Evolutionary conservation across 2,113 vertebrate species (phyloP), one percentile per base, ranked within the genome.

Genomic region (Ifrita kowaldi): DNA sequence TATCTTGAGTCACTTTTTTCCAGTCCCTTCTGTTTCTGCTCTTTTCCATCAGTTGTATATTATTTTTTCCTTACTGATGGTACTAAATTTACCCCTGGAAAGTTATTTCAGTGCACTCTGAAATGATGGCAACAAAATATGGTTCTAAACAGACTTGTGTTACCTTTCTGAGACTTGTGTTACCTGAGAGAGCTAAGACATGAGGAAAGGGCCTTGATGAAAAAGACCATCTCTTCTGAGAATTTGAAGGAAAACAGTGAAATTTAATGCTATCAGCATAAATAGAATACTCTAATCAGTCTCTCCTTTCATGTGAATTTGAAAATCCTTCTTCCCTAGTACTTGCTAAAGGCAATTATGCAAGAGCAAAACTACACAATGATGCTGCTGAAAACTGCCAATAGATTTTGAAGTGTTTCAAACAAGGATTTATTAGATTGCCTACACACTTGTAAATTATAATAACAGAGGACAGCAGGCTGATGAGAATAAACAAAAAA

Each of bases 401-500:
- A 93, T 93, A 93, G 84, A 83, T 87, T 84, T 69, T 91, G 63
- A 96, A 95, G 85, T 87, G 85, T 96, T 97, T 96, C 78, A 90
- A 94, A 93, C 78, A 95, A 87, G 67, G 46, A 75, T 92, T 91
- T 93, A 95, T 94, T 97, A 93, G 84, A 93, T 64, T 93, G 77
- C 57, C 64, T 78, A 46, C 22, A 9, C 67, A 81, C 84, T 84
- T 92, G 52, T 81, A 86, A 94, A 93, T 84, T 92, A 67, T 85
- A 89, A 87, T 80, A 80, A 87, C 69, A 85, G 88, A 96, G 88
- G 62, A 93, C 91, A 97, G 77, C n/a, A 92, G 44, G 37, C 47
- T 88, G 68, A 94, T 91, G 87, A 95, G 91, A 91, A 84, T 86
- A 91, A 89, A 87, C 64, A 91, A 96, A 97, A 96, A 94, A 56